Conservation (phyloP, 2,888 invertebrate genomes). For the Byasa hedistus region DNA sequence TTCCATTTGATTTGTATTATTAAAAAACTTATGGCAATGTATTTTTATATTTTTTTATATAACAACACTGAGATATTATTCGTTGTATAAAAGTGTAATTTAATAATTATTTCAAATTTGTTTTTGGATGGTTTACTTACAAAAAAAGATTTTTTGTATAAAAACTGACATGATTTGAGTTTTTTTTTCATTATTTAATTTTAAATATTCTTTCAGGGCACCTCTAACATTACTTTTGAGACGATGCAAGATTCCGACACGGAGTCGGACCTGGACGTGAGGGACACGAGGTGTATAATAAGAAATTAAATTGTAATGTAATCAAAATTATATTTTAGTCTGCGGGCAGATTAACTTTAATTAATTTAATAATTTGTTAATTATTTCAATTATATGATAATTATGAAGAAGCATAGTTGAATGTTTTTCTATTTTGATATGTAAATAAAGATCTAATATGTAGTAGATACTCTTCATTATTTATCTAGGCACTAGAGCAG, state of each 20-base stretch:
- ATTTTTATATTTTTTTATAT: no score
- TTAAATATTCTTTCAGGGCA: slow-evolving; percentile 44
- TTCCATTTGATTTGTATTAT: no score
- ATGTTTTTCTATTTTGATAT: background rate
- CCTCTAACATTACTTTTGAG: slow-evolving; percentile 44
- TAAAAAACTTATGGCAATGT: no score
- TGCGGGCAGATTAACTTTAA: slow-evolving; percentile 26
- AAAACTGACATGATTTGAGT: no score
- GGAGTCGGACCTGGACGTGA: slow-evolving; percentile 61
- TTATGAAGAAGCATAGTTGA: slow-evolving; percentile 50
- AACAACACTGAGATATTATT: no score
- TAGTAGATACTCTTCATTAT: no score
- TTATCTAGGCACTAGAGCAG: no score
- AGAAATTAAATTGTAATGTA: slow-evolving; percentile 30
- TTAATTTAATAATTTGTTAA: slow-evolving; percentile 11
- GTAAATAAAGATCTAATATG: background rate
- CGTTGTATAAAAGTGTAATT: no score
- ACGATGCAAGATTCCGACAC: slow-evolving; percentile 58
- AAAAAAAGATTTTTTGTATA: no score
- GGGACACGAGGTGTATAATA: slow-evolving; percentile 44
- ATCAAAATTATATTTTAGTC: slow-evolving; percentile 8
- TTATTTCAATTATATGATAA: slow-evolving; percentile 31
- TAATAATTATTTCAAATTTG: no score
- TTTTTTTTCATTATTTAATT: no score
- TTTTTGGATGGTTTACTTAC: no score